Evolutionary conservation across 2,888 invertebrate genomes (phyloP).

Genomic region (Siphlonurus alternatus): DNA sequence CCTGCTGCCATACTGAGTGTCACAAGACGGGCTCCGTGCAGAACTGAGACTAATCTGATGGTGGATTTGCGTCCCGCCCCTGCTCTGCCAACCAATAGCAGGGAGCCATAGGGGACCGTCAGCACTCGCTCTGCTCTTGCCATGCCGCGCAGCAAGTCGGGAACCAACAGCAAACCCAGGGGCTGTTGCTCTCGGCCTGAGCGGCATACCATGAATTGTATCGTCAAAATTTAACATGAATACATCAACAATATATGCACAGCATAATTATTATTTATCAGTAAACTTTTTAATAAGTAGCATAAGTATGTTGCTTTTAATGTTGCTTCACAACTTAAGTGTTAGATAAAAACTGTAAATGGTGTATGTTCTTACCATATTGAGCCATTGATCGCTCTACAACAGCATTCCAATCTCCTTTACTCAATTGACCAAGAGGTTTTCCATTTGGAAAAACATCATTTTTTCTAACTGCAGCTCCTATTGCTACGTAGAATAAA

Average conservation of each 20-base stretch:
- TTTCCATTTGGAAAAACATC: constrained; percentile 23
- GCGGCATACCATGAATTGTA: too few species aligned
- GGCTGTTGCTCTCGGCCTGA: constrained; percentile 47
- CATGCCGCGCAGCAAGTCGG: constrained; percentile 46
- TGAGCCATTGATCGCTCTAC: constrained; percentile 45
- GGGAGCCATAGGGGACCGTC: constrained; percentile 40
- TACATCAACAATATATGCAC: too few species aligned
- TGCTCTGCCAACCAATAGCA: constrained; percentile 56
- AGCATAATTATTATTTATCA: too few species aligned
- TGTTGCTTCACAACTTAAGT: too few species aligned
- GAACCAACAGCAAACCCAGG: constrained; percentile 42
- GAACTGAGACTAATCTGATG: constrained; percentile 50
- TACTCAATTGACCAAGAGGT: constrained; percentile 27
- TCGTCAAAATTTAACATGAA: too few species aligned
- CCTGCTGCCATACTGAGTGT: constrained; percentile 34
- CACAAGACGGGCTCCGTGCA: constrained; percentile 46
- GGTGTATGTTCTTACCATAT: too few species aligned
- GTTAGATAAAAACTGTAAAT: too few species aligned
- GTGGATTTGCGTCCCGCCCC: constrained; percentile 71
- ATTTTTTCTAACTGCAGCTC: constrained; percentile 16
- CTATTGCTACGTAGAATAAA: constrained; percentile 27
- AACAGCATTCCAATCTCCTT: constrained; percentile 42
- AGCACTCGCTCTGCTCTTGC: constrained; percentile 45
- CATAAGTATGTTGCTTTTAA: too few species aligned
- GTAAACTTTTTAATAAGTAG: too few species aligned